phyloP scores from a whole-genome alignment of 1,140 invertebrate genomes.

The Asbolus verrucosus region DNA sequence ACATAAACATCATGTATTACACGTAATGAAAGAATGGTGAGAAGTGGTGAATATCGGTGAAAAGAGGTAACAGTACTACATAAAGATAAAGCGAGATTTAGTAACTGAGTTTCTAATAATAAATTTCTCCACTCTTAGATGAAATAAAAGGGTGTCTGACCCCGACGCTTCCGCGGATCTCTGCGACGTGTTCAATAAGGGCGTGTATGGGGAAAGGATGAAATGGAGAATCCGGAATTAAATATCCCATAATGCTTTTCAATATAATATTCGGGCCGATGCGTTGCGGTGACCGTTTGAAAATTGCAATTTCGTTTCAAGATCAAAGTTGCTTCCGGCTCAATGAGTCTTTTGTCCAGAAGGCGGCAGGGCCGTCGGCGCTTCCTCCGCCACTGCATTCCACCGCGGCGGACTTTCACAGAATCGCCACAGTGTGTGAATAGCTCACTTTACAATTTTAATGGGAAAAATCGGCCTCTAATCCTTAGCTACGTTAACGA shows the following conservation, averaged over 20 bases:
- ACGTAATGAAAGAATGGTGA: no score
- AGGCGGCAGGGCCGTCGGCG: slow-evolving; percentile 46
- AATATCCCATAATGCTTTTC: slow-evolving; percentile 59
- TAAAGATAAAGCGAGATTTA: no score
- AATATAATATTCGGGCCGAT: slow-evolving; percentile 60
- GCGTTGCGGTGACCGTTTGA: slow-evolving; percentile 61
- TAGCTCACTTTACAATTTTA: slow-evolving; percentile 31
- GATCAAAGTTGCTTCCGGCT: slow-evolving; percentile 61
- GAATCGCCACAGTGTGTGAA: slow-evolving; percentile 25
- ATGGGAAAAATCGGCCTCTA: slow-evolving; percentile 36
- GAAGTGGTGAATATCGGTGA: no score
- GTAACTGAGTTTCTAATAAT: no score
- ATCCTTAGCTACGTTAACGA: no score
- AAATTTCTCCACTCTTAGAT: no score
- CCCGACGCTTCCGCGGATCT: no score
- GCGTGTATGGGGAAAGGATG: no score
- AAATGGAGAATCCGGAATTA: slow-evolving; percentile 54
- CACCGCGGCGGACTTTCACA: slow-evolving; percentile 46
- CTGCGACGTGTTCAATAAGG: no score
- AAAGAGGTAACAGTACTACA: no score
- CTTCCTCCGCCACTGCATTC: slow-evolving; percentile 53
- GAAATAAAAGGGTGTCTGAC: no score
- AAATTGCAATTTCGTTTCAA: slow-evolving; percentile 63
- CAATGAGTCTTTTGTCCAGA: slow-evolving; percentile 58
- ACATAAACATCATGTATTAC: no score